phyloP scores from a whole-genome alignment of 2,113 vertebrate species.

The Anas platyrhynchos region DNA sequence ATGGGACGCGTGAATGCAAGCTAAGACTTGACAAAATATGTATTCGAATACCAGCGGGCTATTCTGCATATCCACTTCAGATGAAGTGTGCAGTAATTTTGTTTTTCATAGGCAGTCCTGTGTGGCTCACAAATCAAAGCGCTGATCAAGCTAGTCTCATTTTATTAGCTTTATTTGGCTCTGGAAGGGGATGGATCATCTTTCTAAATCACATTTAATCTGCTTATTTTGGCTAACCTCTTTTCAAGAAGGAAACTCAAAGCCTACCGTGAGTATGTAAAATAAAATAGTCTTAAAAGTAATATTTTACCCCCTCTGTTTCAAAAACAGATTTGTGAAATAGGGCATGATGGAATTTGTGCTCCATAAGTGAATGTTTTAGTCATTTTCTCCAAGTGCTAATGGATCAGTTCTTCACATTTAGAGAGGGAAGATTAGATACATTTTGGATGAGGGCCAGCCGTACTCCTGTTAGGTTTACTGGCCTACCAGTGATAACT shows the following conservation, averaged over 20 bases:
- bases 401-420: not conserved
- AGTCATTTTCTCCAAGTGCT: not conserved
- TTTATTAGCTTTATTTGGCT: constrained; percentile 85
- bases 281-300: constrained; percentile 27
- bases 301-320: constrained; percentile 9
- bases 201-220: constrained; percentile 82
- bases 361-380: not conserved
- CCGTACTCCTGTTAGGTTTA: not conserved
- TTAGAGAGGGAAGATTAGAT: not conserved
- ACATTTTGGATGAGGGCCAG: not conserved
- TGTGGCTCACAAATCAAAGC: constrained; percentile 63
- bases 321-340: not conserved
- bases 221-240: constrained; percentile 81
- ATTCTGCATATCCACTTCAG: not conserved
- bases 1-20: not conserved
- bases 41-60: not conserved
- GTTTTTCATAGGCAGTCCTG: not conserved
- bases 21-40: not conserved
- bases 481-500: not conserved
- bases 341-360: not conserved
- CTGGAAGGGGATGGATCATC: constrained; percentile 78
- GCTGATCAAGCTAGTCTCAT: constrained; percentile 77
- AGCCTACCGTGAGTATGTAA: not conserved
- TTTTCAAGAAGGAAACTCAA: constrained; percentile 70
- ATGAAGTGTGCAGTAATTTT: constrained; percentile 9